Conservation (phyloP, 2,797 vertebrate genomes). For the Hyperoplus immaculatus region DNA sequence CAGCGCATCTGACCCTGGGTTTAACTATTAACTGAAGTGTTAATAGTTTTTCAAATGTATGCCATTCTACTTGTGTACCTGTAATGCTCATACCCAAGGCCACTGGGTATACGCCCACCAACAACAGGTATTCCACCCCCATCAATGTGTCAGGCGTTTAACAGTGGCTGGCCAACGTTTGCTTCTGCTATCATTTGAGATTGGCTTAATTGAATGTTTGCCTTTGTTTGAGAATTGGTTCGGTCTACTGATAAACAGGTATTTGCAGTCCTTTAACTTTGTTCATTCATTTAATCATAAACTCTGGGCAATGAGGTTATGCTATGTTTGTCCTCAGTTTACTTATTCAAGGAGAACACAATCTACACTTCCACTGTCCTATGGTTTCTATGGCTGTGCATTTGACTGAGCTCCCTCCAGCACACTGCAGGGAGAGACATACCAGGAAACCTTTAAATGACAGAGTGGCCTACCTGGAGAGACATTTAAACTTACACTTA, state of each 20-base stretch:
- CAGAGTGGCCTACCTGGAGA: constrained; percentile 23
- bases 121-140: background rate
- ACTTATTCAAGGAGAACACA: background rate
- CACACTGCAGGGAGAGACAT: background rate
- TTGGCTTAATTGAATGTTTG: background rate
- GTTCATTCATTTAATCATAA: no score
- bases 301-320: background rate
- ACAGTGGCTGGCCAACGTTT: background rate
- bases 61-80: no score
- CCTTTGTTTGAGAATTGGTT: background rate
- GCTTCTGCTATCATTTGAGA: background rate
- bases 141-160: background rate
- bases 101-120: no score
- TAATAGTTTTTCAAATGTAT: no score
- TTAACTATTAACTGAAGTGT: no score
- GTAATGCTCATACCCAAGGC: no score
- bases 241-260: constrained; percentile 5
- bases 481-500: background rate
- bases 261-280: no score
- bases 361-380: background rate
- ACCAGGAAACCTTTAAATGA: constrained; percentile 17
- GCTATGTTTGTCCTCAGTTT: no score
- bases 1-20: no score
- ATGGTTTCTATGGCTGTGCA: background rate
- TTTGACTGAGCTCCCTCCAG: background rate